Percentiles rank a stretch among this genome's conserved stretches.
These are phyloP conservation scores for Phyllopteryx taeniolatus DNA, from an alignment of 2,113 vertebrate species.

Conservation along the genomic window DNA sequence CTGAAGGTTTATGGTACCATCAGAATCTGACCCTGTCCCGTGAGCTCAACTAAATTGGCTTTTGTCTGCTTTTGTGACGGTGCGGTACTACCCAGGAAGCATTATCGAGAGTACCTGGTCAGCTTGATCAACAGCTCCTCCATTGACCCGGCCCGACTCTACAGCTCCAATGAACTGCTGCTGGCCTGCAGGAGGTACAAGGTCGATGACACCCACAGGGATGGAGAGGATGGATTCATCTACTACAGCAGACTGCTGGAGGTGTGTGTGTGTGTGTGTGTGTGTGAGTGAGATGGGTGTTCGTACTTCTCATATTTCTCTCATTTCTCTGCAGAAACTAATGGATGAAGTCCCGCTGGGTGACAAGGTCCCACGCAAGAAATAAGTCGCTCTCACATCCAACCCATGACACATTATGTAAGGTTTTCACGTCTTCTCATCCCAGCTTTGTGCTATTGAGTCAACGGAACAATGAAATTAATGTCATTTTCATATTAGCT, in stretches of 20 bases:
- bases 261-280: conserved; percentile 36
- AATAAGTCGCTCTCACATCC: conserved; percentile 35
- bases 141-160: conserved; percentile 79
- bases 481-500: neutral
- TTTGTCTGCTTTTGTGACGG: neutral
- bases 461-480: neutral
- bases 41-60: neutral
- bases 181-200: conserved; percentile 78
- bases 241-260: conserved; percentile 70
- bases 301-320: neutral
- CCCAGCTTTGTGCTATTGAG: neutral
- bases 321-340: conserved; percentile 75
- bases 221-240: conserved; percentile 67
- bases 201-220: conserved; percentile 55
- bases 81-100: conserved; percentile 68
- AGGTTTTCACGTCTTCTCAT: neutral
- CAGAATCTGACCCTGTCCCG: too few species aligned
- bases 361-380: conserved; percentile 80
- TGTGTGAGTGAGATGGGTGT: neutral
- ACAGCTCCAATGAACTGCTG: conserved; percentile 72
- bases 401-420: neutral
- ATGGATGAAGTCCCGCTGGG: conserved; percentile 79
- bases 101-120: conserved; percentile 86
- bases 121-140: conserved; percentile 83
- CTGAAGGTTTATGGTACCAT: too few species aligned